Evolutionary conservation across 2,888 invertebrate species (phyloP), one percentile per base, ranked within the genome.

Genomic region (Cantharis lateralis): DNA sequence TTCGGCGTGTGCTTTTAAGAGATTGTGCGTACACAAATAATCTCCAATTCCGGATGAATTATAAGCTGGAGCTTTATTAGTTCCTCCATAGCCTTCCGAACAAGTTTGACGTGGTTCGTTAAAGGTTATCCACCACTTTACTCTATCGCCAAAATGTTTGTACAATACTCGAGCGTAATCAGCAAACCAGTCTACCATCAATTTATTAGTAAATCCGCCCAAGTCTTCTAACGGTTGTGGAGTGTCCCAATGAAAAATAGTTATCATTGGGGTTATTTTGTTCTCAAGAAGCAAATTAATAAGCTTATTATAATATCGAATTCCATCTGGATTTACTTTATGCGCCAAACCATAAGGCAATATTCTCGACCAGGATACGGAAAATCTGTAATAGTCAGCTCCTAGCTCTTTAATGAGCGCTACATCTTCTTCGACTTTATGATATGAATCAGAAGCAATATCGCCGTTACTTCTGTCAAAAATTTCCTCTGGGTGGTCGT

Each of bases 301-400:
- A n/a, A 94, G 84, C 63, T 90, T 88, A 71, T 89, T 90, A 87
- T 94, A 94, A 87, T 93, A 93, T 62, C 87, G 84, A 26, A 94
- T 87, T 5, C 93, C 94, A 1, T 85, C 87, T 87, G 88, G 88
- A 85, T 93, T 93, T 61, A 93, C 87, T 77, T 83, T 87, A 87
- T 91, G 89, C 77, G 88, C 85, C 10, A 89, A 86, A 7, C 83
- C 93, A 70, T 88, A 89, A 0, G 93, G 93, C 62, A 94, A 85
- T 26, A 95, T 89, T 82, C 94, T 89, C 0, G 93, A 86, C 94
- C 94, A 94, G 74, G 93, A 91, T 18, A 93, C 86, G 0, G 92
- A 93, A 82, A 91, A 89, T 20, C 87, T 87, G 83, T 91, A 91
- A 85, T 90, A 90, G 80, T 91, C 88, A 0, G 92, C 92, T 15